Percentiles rank a stretch among this genome's conserved stretches.
These are phyloP conservation scores for Chlorops oryzae DNA, from an alignment of 1,140 invertebrate species.

Conservation along the genomic window DNA sequence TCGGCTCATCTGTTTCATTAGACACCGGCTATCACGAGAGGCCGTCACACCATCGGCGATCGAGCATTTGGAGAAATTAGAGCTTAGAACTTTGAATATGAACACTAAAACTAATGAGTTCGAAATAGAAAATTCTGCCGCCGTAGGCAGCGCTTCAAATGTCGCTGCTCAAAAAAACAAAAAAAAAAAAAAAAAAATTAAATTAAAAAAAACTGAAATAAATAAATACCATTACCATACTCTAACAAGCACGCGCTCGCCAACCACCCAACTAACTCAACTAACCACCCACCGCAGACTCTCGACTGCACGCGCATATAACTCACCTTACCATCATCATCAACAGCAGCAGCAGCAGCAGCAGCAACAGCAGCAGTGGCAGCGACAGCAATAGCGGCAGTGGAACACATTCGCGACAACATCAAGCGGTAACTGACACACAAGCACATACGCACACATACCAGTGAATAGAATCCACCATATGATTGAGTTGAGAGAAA, in stretches of 20 bases:
- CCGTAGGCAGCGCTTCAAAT: slow-evolving; percentile 5
- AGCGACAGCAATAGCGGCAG: slow-evolving; percentile 14
- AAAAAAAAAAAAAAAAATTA: background rate
- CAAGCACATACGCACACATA: slow-evolving; percentile 8
- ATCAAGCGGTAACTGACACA: slow-evolving; percentile 9
- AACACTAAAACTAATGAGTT: no score
- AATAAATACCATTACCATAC: no score
- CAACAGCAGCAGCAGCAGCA: slow-evolving; percentile 4
- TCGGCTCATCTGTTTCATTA: no score
- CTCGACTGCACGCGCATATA: slow-evolving; percentile 4
- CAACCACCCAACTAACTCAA: slow-evolving; percentile 24
- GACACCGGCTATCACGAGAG: no score
- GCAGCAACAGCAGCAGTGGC: background rate
- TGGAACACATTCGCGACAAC: no score
- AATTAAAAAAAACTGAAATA: background rate
- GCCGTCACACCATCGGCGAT: no score
- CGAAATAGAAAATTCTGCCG: no score
- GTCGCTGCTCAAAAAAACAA: slow-evolving; percentile 5
- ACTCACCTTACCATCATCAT: slow-evolving; percentile 26
- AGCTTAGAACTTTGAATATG: no score
- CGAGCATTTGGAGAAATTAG: no score
- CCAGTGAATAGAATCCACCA: background rate
- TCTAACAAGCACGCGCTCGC: background rate
- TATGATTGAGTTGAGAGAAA: no score
- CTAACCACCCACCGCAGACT: background rate